Base-by-base conservation (phyloP, 2,888 invertebrate genomes). In the Hirudinaria manillensis region DNA sequence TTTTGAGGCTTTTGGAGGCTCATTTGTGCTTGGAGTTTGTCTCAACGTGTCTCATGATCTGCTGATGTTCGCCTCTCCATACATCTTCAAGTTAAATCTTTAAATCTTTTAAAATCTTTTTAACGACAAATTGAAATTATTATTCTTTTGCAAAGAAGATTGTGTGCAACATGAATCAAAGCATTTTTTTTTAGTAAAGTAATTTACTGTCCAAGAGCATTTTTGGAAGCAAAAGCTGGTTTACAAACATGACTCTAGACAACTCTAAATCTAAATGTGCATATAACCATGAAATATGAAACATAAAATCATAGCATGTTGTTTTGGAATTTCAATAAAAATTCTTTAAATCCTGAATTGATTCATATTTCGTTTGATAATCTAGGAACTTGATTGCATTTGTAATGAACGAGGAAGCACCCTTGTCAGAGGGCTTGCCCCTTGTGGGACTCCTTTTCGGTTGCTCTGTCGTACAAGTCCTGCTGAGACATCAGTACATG, bases 401-500 rank as follows among this genome's bases (percentile, higher is more conserved):
- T 29, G n/a, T 61, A 24, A 27, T 61, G 24, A n/a, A 61, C n/a
- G 61, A 61, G 7, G 29, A 61, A 16, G 61, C 61, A 61, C 24
- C 61, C n/a, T 61, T 61, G 24, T 61, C 61, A 13, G 29, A 29
- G 24, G 61, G 61, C 24, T 27, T 61, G 34, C 10, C 21, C 29
- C 32, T 34, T 27, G 73, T 73, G 34, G 24, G 56, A 21, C 24
- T 73, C 38, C 34, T 87, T 83, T 83, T 87, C 70, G 45, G 81
- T 2, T 79, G 82, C 24, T 83, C 84, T 34, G 75, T 85, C 56
- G 72, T 85, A 16, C 86, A 87, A 77, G 86, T 87, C 0, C 78
- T 87, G 21, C 79, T 86, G 55, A 80, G 87, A 73, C 87, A 87
- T 77, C 85, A 86, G 78, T 87, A 87, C 79, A 87, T 86, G 78